Conservation (phyloP, 1,140 invertebrate genomes). For the Brachionus koreanus region DNA sequence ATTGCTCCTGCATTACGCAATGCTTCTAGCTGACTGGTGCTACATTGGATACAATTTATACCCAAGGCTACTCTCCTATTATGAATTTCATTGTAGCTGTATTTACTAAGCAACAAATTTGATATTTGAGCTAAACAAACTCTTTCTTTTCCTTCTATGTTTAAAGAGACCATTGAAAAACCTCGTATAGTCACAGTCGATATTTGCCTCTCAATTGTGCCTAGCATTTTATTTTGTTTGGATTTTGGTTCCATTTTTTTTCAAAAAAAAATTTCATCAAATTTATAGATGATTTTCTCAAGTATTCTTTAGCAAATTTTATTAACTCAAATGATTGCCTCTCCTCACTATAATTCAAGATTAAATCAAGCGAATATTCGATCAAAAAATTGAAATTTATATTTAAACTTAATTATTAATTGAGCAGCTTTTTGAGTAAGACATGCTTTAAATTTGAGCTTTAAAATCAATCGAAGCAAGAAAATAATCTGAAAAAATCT, state of each 20-base stretch:
- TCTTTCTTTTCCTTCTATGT: slow-evolving; percentile 79
- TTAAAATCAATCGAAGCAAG: background rate
- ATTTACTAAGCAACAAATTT: slow-evolving; percentile 85
- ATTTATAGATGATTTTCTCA: background rate
- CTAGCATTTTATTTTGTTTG: background rate
- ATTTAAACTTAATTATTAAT: slow-evolving; percentile 10
- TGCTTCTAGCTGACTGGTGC: slow-evolving; percentile 90
- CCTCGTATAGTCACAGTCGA: slow-evolving; percentile 82
- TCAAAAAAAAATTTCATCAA: background rate
- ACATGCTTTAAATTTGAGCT: background rate
- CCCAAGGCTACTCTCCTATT: slow-evolving; percentile 69
- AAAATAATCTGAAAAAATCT: slow-evolving; percentile 1
- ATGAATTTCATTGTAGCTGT: slow-evolving; percentile 97
- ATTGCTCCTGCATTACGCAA: slow-evolving; percentile 70
- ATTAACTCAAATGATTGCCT: slow-evolving; percentile 23
- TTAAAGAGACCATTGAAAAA: slow-evolving; percentile 85
- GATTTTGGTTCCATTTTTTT: background rate
- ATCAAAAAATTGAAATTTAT: slow-evolving; percentile 25
- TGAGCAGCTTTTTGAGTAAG: background rate
- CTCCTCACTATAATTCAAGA: background rate
- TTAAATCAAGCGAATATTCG: slow-evolving; percentile 25
- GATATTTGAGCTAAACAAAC: slow-evolving; percentile 93
- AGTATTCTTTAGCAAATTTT: slow-evolving; percentile 22
- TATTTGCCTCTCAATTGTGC: slow-evolving; percentile 63
- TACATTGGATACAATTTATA: slow-evolving; percentile 94